A percentile compares a stretch with the other conserved stretches of the same genome.
phyloP scores from a whole-genome alignment of 2,113 vertebrate species.

The Corythornis cristatus region DNA sequence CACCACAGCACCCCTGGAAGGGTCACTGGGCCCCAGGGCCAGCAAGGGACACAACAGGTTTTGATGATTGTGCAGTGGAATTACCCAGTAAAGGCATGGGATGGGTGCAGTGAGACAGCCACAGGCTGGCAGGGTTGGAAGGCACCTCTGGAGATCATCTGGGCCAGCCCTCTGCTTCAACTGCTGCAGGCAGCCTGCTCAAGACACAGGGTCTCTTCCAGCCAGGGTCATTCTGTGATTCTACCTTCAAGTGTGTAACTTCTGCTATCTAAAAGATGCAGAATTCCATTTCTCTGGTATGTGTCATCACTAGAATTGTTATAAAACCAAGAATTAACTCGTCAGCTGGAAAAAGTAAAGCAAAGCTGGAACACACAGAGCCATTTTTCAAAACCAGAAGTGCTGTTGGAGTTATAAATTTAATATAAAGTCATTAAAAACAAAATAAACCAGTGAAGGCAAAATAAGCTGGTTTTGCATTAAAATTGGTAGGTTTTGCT shows the following conservation, averaged over 20 bases:
- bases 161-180: too few relatives aligned
- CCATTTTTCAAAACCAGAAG: neutral
- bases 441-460: neutral
- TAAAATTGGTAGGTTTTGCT: neutral
- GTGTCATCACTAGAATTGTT: too few relatives aligned
- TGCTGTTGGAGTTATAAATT: neutral
- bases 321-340: neutral
- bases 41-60: fast-evolving
- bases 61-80: neutral
- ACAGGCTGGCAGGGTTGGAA: too few relatives aligned
- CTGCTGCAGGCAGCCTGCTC: too few relatives aligned
- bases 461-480: neutral
- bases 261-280: neutral
- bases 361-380: neutral
- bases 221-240: too few relatives aligned
- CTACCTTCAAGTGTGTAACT: too few relatives aligned
- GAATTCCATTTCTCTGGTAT: neutral
- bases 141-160: too few relatives aligned
- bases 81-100: too few relatives aligned
- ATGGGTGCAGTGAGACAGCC: neutral
- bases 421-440: neutral
- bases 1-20: neutral
- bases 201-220: too few relatives aligned
- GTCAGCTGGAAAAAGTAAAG: neutral
- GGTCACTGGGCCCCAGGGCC: neutral